These are phyloP conservation scores for Calliopum simillimum DNA, from an alignment of 2,888 invertebrate species.

Conservation along the genomic window DNA sequence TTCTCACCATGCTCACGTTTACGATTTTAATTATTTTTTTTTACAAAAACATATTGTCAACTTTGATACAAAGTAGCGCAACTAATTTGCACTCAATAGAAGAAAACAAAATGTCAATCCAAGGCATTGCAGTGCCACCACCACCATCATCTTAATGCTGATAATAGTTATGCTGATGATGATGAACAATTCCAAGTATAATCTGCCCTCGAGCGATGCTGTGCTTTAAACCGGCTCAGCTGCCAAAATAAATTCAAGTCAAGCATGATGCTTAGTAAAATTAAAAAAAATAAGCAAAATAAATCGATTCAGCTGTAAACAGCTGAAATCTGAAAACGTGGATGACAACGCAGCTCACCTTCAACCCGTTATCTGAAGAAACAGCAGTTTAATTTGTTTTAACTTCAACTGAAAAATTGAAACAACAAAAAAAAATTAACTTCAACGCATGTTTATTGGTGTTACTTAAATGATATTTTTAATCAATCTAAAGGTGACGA, in stretches of 20 bases:
- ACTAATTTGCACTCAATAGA: not conserved
- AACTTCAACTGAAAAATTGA: not conserved
- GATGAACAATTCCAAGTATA: not conserved
- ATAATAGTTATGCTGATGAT: not conserved
- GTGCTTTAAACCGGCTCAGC: not conserved
- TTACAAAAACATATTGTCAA: no score
- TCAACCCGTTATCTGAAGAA: slow-evolving; percentile 28
- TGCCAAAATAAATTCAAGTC: slow-evolving; percentile 20
- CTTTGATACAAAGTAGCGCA: not conserved
- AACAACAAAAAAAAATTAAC: no score
- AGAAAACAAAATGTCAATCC: not conserved
- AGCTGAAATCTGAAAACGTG: not conserved
- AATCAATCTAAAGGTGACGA: not conserved
- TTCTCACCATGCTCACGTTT: no score
- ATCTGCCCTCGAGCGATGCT: not conserved
- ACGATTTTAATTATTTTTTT: no score
- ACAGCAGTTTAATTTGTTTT: slow-evolving; percentile 1
- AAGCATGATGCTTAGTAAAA: not conserved
- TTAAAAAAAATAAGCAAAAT: not conserved
- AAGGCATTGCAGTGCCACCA: slow-evolving; percentile 4
- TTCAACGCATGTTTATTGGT: no score
- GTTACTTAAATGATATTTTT: not conserved
- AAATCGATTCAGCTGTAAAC: not conserved
- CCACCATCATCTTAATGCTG: not conserved
- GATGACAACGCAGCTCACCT: slow-evolving; percentile 25